These are phyloP conservation scores for Tachysurus fulvidraco DNA, from an alignment of 2,113 vertebrate genomes.

Conservation along the genomic window DNA sequence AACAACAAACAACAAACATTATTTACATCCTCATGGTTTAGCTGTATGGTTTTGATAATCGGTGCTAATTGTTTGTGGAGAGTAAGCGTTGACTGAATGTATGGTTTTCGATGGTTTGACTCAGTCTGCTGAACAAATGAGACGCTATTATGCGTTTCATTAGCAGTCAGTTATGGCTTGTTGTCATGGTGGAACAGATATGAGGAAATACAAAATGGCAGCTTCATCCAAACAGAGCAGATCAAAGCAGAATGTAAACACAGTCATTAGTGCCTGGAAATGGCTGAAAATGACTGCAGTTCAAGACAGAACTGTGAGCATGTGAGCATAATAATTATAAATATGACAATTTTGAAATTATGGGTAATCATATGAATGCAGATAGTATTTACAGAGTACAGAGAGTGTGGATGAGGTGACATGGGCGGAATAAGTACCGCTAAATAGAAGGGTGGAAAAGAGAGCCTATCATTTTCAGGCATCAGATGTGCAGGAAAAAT, in stretches of 20 bases:
- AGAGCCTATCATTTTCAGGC: background rate
- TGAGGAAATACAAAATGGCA: slow-evolving; percentile 40
- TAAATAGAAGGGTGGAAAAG: background rate
- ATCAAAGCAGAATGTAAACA: slow-evolving; percentile 37
- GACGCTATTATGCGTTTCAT: slow-evolving; percentile 54
- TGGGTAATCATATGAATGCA: background rate
- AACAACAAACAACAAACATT: background rate
- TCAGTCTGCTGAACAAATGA: slow-evolving; percentile 56
- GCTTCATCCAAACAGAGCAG: background rate
- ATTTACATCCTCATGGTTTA: background rate
- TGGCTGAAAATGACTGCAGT: background rate
- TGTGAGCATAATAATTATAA: background rate
- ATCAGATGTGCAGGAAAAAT: background rate
- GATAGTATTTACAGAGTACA: background rate
- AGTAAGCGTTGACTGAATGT: slow-evolving; percentile 58
- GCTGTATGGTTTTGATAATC: slow-evolving; percentile 41
- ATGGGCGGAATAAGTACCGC: background rate
- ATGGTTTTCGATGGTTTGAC: too few species aligned
- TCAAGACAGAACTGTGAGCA: too few species aligned
- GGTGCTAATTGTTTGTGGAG: slow-evolving; percentile 61
- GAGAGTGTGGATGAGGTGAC: background rate
- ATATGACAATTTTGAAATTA: background rate
- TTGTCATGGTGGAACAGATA: slow-evolving; percentile 62
- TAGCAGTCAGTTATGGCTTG: slow-evolving; percentile 52
- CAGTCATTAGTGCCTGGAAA: slow-evolving; percentile 17